phyloP scores from a whole-genome alignment of 2,113 vertebrate species.

The Chloropsis cyanopogon region DNA sequence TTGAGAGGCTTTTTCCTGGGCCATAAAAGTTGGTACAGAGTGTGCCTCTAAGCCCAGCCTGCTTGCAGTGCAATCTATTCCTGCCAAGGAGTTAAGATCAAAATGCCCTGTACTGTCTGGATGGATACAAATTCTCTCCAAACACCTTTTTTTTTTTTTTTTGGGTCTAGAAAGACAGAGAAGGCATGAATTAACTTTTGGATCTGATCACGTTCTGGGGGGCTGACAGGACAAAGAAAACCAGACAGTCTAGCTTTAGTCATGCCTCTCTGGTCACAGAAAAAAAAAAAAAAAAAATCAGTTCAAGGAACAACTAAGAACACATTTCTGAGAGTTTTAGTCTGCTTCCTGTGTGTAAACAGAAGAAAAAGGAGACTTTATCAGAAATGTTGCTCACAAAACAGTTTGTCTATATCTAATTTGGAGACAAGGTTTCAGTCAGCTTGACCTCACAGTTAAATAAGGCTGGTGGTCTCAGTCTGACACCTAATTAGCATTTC shows the following conservation, averaged over 20 bases:
- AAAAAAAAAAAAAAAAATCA: not conserved
- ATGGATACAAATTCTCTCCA: not conserved
- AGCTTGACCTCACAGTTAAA: conserved; percentile 37
- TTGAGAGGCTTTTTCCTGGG: not conserved
- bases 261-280: not conserved
- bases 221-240: not conserved
- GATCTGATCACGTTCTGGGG: not conserved
- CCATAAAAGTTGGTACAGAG: not conserved
- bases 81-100: not conserved
- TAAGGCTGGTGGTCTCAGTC: conserved; percentile 20
- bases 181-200: not conserved
- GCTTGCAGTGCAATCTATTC: not conserved
- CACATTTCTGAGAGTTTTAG: not conserved
- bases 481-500: conserved; percentile 53
- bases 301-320: not conserved
- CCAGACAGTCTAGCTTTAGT: not conserved
- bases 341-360: conserved; percentile 24
- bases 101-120: not conserved
- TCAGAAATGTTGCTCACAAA: not conserved
- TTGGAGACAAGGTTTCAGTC: conserved; percentile 13
- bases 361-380: not conserved
- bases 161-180: not conserved
- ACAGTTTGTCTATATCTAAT: not conserved
- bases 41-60: not conserved
- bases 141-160: not conserved